Percentiles rank a stretch among this genome's conserved stretches.
These are phyloP conservation scores for Odontomachus brunneus DNA, from an alignment of 1,140 invertebrate genomes.

Conservation along the genomic window DNA sequence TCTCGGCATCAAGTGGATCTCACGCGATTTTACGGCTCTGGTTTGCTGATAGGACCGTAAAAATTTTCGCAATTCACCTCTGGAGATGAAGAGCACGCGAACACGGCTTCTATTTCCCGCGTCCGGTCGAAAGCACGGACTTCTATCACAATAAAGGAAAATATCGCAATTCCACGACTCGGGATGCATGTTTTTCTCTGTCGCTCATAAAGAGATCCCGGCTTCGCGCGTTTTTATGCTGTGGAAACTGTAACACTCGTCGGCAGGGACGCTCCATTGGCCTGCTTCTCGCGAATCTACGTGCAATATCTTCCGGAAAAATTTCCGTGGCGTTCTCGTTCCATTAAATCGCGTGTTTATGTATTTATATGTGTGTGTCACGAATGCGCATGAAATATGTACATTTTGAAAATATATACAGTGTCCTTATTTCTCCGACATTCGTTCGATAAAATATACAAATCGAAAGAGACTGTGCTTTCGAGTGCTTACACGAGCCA, in stretches of 20 bases:
- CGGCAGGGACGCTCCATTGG: background rate
- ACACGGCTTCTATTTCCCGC: background rate
- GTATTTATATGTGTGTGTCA: background rate
- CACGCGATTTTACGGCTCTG: background rate
- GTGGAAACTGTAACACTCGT: conserved; percentile 7
- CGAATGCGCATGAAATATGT: background rate
- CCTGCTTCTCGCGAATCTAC: background rate
- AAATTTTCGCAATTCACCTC: conserved; percentile 11
- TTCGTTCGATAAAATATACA: no score
- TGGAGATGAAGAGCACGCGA: background rate
- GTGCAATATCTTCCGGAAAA: background rate
- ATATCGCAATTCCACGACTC: background rate
- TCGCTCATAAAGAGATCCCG: conserved; percentile 5
- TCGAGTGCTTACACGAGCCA: no score
- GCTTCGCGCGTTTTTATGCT: conserved; percentile 6
- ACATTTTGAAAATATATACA: background rate
- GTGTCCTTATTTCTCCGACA: no score
- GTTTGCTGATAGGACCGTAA: conserved; percentile 17
- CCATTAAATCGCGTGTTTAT: background rate
- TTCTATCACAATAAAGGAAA: conserved; percentile 43
- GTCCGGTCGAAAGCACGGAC: background rate
- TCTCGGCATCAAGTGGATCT: background rate
- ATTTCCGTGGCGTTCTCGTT: background rate
- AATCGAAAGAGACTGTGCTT: no score
- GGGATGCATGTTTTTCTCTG: conserved; percentile 4